Evolutionary conservation across 2,797 vertebrate genomes (phyloP).

Genomic region (Sciaenops ocellatus): DNA sequence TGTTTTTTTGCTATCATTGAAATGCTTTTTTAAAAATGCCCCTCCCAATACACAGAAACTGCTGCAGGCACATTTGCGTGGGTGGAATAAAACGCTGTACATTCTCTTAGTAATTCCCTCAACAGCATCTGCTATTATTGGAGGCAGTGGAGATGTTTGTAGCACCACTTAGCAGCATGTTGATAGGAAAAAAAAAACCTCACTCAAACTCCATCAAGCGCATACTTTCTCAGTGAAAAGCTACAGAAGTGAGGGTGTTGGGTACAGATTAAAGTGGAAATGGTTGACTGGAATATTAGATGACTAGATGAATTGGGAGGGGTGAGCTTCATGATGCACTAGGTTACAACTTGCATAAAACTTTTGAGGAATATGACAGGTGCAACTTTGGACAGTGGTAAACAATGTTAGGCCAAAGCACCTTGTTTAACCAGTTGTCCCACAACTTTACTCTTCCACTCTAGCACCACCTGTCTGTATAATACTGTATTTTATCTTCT

Average conservation of each 20-base stretch:
- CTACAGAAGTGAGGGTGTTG: slow-evolving; percentile 35
- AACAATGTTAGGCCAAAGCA: neutral
- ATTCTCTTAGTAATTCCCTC: slow-evolving; percentile 60
- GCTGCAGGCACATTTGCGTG: slow-evolving; percentile 65
- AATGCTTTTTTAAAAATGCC: slow-evolving; percentile 50
- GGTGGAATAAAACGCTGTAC: slow-evolving; percentile 61
- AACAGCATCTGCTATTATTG: slow-evolving; percentile 59
- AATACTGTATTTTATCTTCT: slow-evolving; percentile 15
- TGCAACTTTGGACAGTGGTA: neutral
- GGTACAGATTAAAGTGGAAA: slow-evolving; percentile 43
- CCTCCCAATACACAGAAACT: slow-evolving; percentile 44
- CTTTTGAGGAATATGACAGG: slow-evolving; percentile 1
- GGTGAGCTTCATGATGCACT: slow-evolving; percentile 30
- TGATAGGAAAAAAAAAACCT: slow-evolving; percentile 41
- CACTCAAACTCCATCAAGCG: slow-evolving; percentile 38
- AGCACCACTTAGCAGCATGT: slow-evolving; percentile 59
- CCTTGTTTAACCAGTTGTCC: slow-evolving; percentile 5
- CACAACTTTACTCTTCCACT: neutral
- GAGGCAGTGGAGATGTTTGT: slow-evolving; percentile 65
- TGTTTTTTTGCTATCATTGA: slow-evolving; percentile 32
- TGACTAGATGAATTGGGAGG: slow-evolving; percentile 35
- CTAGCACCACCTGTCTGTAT: slow-evolving; percentile 18
- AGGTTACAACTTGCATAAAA: slow-evolving; percentile 15
- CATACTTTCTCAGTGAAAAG: slow-evolving; percentile 39
- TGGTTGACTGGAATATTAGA: slow-evolving; percentile 49